phyloP scores from a whole-genome alignment of 1,140 invertebrate genomes.

The Diprion similis region DNA sequence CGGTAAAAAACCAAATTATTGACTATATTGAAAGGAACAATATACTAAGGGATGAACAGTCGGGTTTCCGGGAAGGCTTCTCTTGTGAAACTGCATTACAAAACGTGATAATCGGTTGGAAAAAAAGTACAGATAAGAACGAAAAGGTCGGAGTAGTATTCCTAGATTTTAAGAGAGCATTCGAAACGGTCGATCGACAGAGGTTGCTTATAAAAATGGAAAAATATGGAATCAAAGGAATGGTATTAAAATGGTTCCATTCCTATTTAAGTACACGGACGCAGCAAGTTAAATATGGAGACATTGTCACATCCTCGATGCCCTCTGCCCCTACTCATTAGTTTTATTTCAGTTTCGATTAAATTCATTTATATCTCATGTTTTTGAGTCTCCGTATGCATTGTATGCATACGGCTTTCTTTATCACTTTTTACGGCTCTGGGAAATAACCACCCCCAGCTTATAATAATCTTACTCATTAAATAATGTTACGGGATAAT shows the following conservation, averaged over 20 bases:
- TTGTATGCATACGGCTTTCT: too few relatives aligned
- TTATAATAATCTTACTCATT: too few relatives aligned
- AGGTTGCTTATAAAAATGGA: conserved; percentile 16
- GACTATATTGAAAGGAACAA: conserved; percentile 24
- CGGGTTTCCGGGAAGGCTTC: conserved; percentile 27
- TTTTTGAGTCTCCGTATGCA: too few relatives aligned
- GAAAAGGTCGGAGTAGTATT: conserved; percentile 21
- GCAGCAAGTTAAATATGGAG: conserved; percentile 15
- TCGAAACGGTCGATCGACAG: conserved; percentile 29
- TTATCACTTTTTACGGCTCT: too few relatives aligned
- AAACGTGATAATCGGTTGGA: conserved; percentile 26
- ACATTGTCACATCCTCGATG: too few relatives aligned
- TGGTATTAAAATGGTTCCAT: conserved; percentile 11
- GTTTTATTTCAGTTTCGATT: too few relatives aligned
- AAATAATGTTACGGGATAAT: too few relatives aligned
- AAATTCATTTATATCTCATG: too few relatives aligned
- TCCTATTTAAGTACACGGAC: conserved; percentile 9
- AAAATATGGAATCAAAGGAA: conserved; percentile 21
- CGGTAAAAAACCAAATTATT: conserved; percentile 18
- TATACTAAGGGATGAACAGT: conserved; percentile 23
- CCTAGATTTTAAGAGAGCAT: conserved; percentile 28
- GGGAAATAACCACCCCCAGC: too few relatives aligned
- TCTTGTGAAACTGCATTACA: conserved; percentile 28
- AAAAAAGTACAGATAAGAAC: conserved; percentile 17
- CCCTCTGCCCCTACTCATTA: too few relatives aligned